Base-by-base conservation (phyloP, 2,888 invertebrate genomes). In the Tinea trinotella region DNA sequence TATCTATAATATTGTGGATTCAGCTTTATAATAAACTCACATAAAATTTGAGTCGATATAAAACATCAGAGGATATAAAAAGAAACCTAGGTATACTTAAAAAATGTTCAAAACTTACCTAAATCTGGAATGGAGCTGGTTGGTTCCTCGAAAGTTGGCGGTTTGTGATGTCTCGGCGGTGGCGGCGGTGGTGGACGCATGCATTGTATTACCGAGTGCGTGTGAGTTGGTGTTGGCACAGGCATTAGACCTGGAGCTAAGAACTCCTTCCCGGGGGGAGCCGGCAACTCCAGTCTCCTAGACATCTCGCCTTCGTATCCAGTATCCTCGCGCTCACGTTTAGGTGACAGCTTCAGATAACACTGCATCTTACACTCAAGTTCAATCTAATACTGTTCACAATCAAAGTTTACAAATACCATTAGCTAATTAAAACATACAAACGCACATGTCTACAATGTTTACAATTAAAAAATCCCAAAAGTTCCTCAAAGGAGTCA, bases 121-220 rank as follows among this genome's bases (percentile, higher is more conserved):
- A 94, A 88, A 88, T 94, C 94, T 60, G 94, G 94, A 76, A 94
- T 94, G 64, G 94, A 94, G 84, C 94, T 94, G 62, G 93, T 92
- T 9, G 94, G 94, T 75, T 94, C 94, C 81, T 94, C 94, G 73
- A 90, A 88, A 62, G 83, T 75, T 52, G 87, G 87, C 30, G 80
- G 83, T 62, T 82, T 84, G 71, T 81, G 77, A 64, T 85, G 85
- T 48, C 88, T 88, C 7, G 78, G 82, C 30, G 69, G 71, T 54
- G 63, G 64, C 13, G 88, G 88, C 46, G 82, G 82, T 7, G 77
- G 87, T 9, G 88, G 85, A 10, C 88, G 79, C 74, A 82, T 80
- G 70, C 86, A 87, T 67, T 86, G 87, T 70, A 87, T 85, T 59
- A 86, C 87, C 55, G 86, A 81, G 64, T 79, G 76, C 58, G 75